Conservation (phyloP, 2,888 invertebrate genomes). For the Phortica okadai region DNA sequence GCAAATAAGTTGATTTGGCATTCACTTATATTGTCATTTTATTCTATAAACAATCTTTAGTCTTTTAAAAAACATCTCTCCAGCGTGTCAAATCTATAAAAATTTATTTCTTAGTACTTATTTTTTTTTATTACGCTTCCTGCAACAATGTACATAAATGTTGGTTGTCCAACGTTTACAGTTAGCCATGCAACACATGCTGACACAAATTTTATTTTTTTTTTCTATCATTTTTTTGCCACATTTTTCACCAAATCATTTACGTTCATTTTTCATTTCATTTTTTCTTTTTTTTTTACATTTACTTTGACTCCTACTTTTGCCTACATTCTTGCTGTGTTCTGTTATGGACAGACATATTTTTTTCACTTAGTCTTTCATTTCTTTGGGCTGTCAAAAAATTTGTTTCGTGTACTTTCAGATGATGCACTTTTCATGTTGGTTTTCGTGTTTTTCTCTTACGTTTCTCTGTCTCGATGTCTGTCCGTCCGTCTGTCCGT, state of each 20-base stretch:
- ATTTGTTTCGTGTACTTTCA: background rate
- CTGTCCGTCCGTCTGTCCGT: background rate
- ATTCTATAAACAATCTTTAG: no score
- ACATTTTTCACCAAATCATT: background rate
- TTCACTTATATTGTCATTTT: no score
- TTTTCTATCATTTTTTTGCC: background rate
- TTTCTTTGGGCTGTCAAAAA: background rate
- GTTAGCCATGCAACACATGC: no score
- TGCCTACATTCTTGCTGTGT: background rate
- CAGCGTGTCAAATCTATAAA: no score
- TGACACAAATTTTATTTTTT: no score
- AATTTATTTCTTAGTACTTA: no score
- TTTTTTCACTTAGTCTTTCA: background rate
- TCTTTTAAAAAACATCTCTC: no score
- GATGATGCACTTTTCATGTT: slow-evolving; percentile 7
- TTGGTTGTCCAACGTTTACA: no score
- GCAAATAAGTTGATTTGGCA: no score
- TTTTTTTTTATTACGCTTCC: no score
- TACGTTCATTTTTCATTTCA: background rate
- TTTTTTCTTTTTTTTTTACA: background rate
- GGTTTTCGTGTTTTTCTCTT: background rate
- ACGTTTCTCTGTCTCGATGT: background rate
- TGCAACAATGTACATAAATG: no score
- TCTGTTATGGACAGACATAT: background rate
- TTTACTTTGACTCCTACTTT: background rate